phyloP scores from a whole-genome alignment of 2,113 vertebrate species.

The Miniopterus natalensis region DNA sequence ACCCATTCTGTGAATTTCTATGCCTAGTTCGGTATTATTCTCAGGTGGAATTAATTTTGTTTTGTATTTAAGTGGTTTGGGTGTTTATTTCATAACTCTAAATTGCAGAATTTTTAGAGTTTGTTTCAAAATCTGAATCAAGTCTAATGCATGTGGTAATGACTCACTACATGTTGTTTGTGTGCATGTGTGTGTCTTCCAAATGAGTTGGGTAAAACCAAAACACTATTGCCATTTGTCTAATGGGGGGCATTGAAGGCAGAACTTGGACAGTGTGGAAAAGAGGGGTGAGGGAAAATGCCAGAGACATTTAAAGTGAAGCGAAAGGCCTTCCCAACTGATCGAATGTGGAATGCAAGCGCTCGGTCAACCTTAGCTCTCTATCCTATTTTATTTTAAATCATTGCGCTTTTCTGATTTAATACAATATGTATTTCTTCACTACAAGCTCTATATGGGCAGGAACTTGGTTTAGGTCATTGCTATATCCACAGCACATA shows the following conservation, averaged over 20 bases:
- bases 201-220: conserved; percentile 9
- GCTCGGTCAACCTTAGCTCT: background rate
- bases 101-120: background rate
- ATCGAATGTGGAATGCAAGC: background rate
- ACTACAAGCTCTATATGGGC: background rate
- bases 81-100: conserved; percentile 7
- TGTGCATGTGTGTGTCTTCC: background rate
- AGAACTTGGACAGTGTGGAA: background rate
- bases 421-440: background rate
- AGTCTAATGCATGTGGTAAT: background rate
- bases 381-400: conserved; percentile 34
- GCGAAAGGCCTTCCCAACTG: background rate
- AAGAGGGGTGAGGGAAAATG: background rate
- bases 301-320: background rate
- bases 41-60: background rate
- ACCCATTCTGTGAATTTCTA: background rate
- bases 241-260: background rate
- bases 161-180: background rate
- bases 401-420: background rate
- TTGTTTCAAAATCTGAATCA: background rate
- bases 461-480: background rate
- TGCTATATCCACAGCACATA: background rate
- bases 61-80: conserved; percentile 11
- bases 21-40: background rate
- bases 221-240: conserved; percentile 20